Evolutionary conservation across 2,888 invertebrate species (phyloP).

Genomic region (Chironomus tentans): DNA sequence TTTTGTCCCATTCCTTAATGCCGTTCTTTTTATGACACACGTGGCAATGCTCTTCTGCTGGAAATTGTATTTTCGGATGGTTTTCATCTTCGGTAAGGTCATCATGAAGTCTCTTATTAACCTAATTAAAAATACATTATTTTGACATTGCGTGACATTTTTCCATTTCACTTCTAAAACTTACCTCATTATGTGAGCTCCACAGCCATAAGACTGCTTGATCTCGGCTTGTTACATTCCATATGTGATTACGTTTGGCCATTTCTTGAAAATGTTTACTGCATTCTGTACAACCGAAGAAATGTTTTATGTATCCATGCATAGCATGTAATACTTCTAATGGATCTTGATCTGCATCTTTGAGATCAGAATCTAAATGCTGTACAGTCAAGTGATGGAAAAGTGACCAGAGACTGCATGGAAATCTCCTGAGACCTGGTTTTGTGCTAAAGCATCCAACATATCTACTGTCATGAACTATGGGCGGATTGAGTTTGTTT

Average conservation of each 20-base stretch:
- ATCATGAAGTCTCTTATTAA: constrained; percentile 77
- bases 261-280: constrained; percentile 80
- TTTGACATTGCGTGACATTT: background rate
- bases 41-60: constrained; percentile 56
- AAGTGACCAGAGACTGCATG: constrained; percentile 90
- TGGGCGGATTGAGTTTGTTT: constrained; percentile 49
- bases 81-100: constrained; percentile 84
- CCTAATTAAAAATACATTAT: constrained; percentile 37
- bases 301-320: constrained; percentile 79
- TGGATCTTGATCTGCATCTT: constrained; percentile 43
- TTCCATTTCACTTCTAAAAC: background rate
- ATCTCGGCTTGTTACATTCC: constrained; percentile 58
- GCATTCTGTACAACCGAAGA: constrained; percentile 91
- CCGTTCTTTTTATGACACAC: constrained; percentile 44
- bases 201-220: constrained; percentile 87
- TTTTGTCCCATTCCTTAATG: constrained; percentile 36
- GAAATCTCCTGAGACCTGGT: constrained; percentile 69
- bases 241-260: constrained; percentile 61
- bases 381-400: constrained; percentile 88
- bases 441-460: constrained; percentile 75
- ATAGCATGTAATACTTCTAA: constrained; percentile 69
- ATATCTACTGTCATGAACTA: constrained; percentile 50
- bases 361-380: constrained; percentile 47
- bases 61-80: constrained; percentile 85
- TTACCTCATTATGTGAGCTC: constrained; percentile 74